phyloP scores from a whole-genome alignment of 1,140 invertebrate species.

The Drosophila lini region DNA sequence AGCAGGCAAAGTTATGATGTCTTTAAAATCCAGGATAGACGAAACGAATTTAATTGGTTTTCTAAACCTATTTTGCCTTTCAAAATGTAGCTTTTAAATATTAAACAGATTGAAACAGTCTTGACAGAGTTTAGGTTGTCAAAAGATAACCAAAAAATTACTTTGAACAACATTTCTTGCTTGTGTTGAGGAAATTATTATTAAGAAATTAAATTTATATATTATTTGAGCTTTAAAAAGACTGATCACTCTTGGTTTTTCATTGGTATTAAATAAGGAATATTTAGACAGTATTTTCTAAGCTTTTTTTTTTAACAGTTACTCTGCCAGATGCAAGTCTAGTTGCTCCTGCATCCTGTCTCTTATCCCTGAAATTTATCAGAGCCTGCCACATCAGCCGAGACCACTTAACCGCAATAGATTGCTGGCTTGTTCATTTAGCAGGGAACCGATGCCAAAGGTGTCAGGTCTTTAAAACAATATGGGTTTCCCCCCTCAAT shows the following conservation, averaged over 20 bases:
- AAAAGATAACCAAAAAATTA: neutral
- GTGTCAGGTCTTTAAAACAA: conserved; percentile 53
- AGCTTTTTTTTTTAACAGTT: too few relatives aligned
- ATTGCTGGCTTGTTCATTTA: conserved; percentile 24
- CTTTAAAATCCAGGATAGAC: neutral
- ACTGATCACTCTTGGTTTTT: neutral
- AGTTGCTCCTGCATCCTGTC: neutral
- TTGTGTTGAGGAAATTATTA: neutral
- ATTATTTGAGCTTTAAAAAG: neutral
- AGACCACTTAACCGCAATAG: conserved; percentile 37
- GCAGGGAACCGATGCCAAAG: conserved; percentile 42
- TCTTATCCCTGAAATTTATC: neutral
- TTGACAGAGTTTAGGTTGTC: neutral
- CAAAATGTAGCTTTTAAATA: neutral
- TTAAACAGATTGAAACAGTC: conserved; percentile 5
- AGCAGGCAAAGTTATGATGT: neutral
- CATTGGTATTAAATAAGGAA: too few relatives aligned
- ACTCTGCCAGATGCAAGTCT: neutral
- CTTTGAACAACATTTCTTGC: neutral
- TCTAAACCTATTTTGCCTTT: neutral
- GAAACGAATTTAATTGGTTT: conserved; percentile 6
- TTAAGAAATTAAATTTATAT: neutral
- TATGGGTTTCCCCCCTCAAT: conserved; percentile 18
- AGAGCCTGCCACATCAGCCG: conserved; percentile 21
- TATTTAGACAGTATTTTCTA: neutral